These are phyloP conservation scores for Melanotaenia duboulayi DNA, from an alignment of 2,113 vertebrate species.

Conservation along the genomic window DNA sequence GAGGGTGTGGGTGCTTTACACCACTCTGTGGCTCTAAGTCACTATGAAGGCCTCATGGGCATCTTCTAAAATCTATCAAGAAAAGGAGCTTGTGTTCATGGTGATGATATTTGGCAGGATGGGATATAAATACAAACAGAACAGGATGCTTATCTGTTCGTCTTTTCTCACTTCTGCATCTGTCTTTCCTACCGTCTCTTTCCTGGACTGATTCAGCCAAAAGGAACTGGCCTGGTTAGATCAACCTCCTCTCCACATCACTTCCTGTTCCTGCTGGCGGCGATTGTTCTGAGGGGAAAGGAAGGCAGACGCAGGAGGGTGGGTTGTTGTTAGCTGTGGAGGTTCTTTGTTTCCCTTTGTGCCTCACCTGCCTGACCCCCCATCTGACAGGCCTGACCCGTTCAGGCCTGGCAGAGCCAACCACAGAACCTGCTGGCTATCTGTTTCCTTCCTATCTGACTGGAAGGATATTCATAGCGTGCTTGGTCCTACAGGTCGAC, in stretches of 20 bases:
- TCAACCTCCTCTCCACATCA: constrained; percentile 68
- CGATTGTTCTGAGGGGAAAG: constrained; percentile 71
- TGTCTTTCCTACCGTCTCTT: constrained; percentile 55
- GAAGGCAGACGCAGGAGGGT: constrained; percentile 58
- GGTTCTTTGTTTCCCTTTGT: constrained; percentile 62
- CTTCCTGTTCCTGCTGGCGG: constrained; percentile 75
- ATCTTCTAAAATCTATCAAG: constrained; percentile 11
- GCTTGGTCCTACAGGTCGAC: constrained; percentile 10
- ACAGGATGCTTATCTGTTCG: constrained; percentile 36
- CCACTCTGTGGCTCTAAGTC: constrained; percentile 11
- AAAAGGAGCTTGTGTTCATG: background rate
- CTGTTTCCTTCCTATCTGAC: constrained; percentile 64
- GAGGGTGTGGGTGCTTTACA: background rate
- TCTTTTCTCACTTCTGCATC: constrained; percentile 54
- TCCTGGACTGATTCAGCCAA: constrained; percentile 48
- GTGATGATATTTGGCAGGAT: background rate
- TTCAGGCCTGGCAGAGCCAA: constrained; percentile 40
- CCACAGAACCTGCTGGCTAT: constrained; percentile 47
- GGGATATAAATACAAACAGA: constrained; percentile 29
- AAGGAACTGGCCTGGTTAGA: constrained; percentile 69
- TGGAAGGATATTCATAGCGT: constrained; percentile 65
- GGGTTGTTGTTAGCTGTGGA: background rate
- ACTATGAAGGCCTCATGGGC: background rate
- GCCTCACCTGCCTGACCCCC: constrained; percentile 68
- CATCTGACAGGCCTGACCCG: constrained; percentile 68